Base-by-base conservation (phyloP, 2,888 invertebrate species). In the Hypsopygia costalis region DNA sequence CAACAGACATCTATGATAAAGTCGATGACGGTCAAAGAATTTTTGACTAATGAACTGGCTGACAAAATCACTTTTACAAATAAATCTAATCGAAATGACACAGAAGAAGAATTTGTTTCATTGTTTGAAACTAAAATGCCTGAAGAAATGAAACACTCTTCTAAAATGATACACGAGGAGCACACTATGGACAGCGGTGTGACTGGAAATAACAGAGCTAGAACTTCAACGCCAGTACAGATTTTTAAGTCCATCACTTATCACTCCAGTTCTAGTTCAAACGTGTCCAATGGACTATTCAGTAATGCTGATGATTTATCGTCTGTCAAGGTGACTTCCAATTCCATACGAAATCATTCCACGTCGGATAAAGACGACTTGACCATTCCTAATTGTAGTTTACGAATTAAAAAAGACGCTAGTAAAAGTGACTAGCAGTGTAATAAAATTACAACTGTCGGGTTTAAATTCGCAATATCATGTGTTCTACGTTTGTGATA, bases 201-300 rank as follows among this genome's bases (percentile, higher is more conserved):
- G 1, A 77, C 70, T 43, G 68, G 55, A 3, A 65, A 64, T 28
- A 77, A 77, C 41, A 66, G 86, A 46, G 83, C 87, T n/a, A 77
- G 90, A 1, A 92, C 92, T 2, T 92, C 92, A 0, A 92, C 92
- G 1, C 91, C 91, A 0, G 87, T 91, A 5, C 89, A 87, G 44
- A 73, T 81, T 11, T 87, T 78, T 52, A 90, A 77, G 49, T 85
- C 87, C 0, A 67, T 68, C 52, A 77, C 77, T 0, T 88, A 81
- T 52, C 80, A 78, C 43, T 81, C 90, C 2, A 90, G 81, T 52
- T 85, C 89, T 1, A 82, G 85, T 52, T 90, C 90, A 0, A 89
- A 87, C 49, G 55, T 75, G 35, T 85, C 89, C 2, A 86, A 87
- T 43, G 81, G 83, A 2, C 61, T 89, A 34, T 90, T 91, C 51